Evolutionary conservation across 2,888 invertebrate species (phyloP).

Genomic region (Willowsia nigromaculata): DNA sequence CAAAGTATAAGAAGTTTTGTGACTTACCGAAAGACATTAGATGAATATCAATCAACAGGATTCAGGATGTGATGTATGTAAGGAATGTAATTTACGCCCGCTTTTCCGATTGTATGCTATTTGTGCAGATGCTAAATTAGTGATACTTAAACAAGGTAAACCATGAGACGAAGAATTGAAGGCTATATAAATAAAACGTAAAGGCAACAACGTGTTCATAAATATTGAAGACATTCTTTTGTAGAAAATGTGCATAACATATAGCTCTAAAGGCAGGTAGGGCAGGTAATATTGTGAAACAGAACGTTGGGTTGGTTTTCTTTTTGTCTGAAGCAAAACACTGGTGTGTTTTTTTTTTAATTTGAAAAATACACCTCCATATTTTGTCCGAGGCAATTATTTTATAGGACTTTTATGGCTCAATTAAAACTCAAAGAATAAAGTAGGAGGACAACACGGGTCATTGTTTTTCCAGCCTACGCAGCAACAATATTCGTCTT

Average conservation of each 20-base stretch:
- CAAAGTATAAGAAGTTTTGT: neutral
- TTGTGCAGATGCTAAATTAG: too few relatives aligned
- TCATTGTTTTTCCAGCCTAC: conserved; percentile 55
- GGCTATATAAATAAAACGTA: neutral
- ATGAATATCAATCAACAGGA: conserved; percentile 9
- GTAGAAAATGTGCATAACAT: neutral
- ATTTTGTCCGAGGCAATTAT: conserved; percentile 52
- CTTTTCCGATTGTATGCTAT: neutral
- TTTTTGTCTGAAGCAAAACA: neutral
- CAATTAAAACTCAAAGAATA: conserved; percentile 47
- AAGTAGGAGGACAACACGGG: conserved; percentile 52
- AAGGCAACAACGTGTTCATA: neutral
- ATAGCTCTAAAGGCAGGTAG: neutral
- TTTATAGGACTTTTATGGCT: conserved; percentile 57
- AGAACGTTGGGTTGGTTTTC: neutral
- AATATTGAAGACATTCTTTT: neutral
- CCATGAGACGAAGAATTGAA: too few relatives aligned
- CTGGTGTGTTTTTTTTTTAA: neutral
- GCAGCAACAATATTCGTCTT: conserved; percentile 5
- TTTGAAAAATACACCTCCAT: conserved; percentile 3
- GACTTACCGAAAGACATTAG: conserved; percentile 9
- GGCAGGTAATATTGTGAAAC: neutral
- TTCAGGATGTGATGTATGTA: conserved; percentile 9
- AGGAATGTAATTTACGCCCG: neutral
- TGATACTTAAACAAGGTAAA: too few relatives aligned